phyloP scores from a whole-genome alignment of 2,888 invertebrate species.

The Malacosoma neustria region DNA sequence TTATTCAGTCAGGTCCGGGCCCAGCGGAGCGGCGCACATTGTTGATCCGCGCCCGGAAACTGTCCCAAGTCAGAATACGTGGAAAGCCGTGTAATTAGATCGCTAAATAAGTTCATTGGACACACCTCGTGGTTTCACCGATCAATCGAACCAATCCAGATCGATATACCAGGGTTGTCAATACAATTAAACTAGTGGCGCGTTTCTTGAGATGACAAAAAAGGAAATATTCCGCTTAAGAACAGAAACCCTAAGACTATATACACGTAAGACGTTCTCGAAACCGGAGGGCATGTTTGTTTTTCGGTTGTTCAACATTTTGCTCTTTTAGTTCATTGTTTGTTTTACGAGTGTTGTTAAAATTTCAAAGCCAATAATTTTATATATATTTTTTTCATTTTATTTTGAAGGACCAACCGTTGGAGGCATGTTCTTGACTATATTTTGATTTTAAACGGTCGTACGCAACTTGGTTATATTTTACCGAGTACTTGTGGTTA shows the following conservation, averaged over 20 bases:
- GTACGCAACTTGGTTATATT: constrained; percentile 13
- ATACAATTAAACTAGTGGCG: constrained; percentile 1
- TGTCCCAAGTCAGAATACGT: constrained; percentile 41
- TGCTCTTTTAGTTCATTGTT: constrained; percentile 69
- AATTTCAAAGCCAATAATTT: constrained; percentile 63
- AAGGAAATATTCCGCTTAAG: too few species aligned
- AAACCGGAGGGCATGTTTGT: constrained; percentile 38
- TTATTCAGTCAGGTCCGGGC: constrained; percentile 17
- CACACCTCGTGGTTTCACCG: constrained; percentile 19
- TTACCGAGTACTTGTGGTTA: constrained; percentile 7
- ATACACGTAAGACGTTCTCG: too few species aligned
- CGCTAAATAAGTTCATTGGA: constrained; percentile 34
- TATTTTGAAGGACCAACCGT: not conserved
- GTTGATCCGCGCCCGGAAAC: constrained; percentile 35
- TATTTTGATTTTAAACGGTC: constrained; percentile 34
- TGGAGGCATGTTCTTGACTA: constrained; percentile 19
- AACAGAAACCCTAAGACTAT: too few species aligned
- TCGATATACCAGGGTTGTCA: constrained; percentile 16
- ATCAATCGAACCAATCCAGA: constrained; percentile 6
- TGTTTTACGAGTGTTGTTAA: constrained; percentile 61
- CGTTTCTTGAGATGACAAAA: too few species aligned
- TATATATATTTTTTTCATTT: constrained; percentile 12
- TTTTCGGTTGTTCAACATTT: constrained; percentile 39
- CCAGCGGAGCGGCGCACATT: constrained; percentile 22
- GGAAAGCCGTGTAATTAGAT: constrained; percentile 53